Evolutionary conservation across 2,113 vertebrate species (phyloP).

Genomic region (Xiphorhynchus elegans): DNA sequence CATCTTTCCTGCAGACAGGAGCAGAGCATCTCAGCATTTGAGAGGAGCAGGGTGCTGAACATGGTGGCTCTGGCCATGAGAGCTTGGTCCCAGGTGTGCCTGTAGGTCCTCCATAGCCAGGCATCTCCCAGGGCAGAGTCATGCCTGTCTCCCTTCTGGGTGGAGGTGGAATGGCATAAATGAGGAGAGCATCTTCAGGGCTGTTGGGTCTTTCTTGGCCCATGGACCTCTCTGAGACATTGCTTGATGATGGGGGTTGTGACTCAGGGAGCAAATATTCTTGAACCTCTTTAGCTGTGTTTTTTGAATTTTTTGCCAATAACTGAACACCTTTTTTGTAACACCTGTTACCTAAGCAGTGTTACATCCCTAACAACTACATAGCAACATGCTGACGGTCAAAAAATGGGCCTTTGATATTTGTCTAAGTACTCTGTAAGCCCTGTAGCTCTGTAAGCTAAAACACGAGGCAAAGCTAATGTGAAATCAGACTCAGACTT

Average conservation of each 20-base stretch:
- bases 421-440: rapidly evolving
- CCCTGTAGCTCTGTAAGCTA: background rate
- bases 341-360: background rate
- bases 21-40: rapidly evolving
- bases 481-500: background rate
- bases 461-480: background rate
- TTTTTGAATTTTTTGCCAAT: background rate
- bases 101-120: background rate
- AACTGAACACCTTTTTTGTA: rapidly evolving
- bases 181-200: background rate
- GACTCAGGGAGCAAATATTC: background rate
- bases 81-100: background rate
- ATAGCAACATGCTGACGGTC: background rate
- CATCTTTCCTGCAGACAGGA: background rate
- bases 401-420: background rate
- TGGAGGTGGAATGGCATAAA: background rate
- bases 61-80: rapidly evolving
- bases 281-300: background rate
- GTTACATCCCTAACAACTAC: background rate
- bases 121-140: background rate
- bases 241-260: background rate
- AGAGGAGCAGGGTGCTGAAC: background rate
- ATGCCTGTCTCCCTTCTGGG: rapidly evolving
- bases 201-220: background rate
- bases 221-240: background rate